phyloP scores from a whole-genome alignment of 2,797 vertebrate species.

The Labeo calbasu region DNA sequence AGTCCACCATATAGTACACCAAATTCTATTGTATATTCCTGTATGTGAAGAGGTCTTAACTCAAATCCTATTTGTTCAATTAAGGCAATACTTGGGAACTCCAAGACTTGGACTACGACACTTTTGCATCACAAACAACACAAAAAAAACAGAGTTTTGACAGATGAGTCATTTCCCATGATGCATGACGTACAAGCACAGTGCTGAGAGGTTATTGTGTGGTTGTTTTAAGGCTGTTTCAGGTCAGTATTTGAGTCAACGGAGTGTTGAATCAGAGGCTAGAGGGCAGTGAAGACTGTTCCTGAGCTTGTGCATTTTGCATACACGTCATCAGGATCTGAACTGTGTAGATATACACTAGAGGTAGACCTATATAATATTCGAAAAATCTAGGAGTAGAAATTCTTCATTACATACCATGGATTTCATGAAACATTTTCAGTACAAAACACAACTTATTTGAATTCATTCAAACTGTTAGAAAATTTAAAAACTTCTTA shows the following conservation, averaged over 20 bases:
- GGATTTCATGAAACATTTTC: conserved; percentile 14
- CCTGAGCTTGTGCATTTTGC: conserved; percentile 31
- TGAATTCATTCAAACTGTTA: not conserved
- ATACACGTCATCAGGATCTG: conserved; percentile 2
- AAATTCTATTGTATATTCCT: not conserved
- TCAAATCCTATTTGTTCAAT: conserved; percentile 56
- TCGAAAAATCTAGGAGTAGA: not conserved
- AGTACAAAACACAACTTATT: conserved; percentile 13
- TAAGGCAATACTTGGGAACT: conserved; percentile 74
- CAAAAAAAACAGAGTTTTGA: not conserved
- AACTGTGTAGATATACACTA: conserved; percentile 22
- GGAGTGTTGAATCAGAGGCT: conserved; percentile 20
- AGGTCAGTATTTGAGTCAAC: conserved; percentile 36
- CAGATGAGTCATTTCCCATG: not conserved
- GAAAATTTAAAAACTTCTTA: not conserved
- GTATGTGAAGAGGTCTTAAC: not conserved
- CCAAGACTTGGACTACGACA: not conserved
- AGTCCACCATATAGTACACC: not conserved
- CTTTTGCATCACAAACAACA: conserved; percentile 11
- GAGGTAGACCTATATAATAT: conserved; percentile 22
- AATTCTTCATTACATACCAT: not conserved
- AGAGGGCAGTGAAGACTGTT: conserved; percentile 34
- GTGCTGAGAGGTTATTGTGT: conserved; percentile 23
- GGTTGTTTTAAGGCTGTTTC: conserved; percentile 49
- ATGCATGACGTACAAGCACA: conserved; percentile 13